Evolutionary conservation across 2,888 invertebrate species (phyloP), one percentile per base, ranked within the genome.

Genomic region (Erebia ligea): DNA sequence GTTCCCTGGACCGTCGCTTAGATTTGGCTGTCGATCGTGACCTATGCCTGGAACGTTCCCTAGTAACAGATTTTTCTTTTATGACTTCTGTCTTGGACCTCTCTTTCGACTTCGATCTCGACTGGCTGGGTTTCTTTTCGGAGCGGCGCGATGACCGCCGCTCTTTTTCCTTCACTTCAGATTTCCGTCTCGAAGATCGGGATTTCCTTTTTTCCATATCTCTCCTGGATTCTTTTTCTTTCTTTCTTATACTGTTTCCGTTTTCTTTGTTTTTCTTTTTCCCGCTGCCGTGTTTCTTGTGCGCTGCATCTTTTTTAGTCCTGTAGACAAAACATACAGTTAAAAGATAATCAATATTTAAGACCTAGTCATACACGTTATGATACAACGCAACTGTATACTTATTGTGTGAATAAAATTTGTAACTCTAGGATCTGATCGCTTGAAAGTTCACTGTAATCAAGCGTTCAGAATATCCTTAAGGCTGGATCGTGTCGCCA

Each of bases 191-290:
- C 0, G 91, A 89, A 0, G 89, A 87, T 48, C 87, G 79, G 0
- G 91, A 89, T 78, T 87, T 88, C 69, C 80, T 79, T 63, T 82
- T 84, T 15, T 87, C 88, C 0, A 85, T 84, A 70, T 89, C 88
- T 21, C 87, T 84, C 77, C 85, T 89, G 1, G 89, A 87, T 58
- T 90, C 88, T 11, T 86, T 80, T 21, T 87, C 78, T 81, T 86
- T 80, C 75, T 86, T 82, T 77, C 88, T 89, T 63, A 79, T 81
- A 70, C 76, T 84, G 61, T 78, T 83, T 15, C 77, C 76, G 48
- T 77, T 76, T 42, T 82, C 79, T 69, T 81, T 79, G 62, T 76
- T 74, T 65, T 78, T 73, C 64, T 78, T 79, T 67, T 75, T 77
- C 15, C 68, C 67, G 61, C 56, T 64, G 25, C 79, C 77, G 25